Percentiles rank a stretch among this genome's conserved stretches.
phyloP scores from a whole-genome alignment of 2,888 invertebrate species.

The Creontiades dilutus region DNA sequence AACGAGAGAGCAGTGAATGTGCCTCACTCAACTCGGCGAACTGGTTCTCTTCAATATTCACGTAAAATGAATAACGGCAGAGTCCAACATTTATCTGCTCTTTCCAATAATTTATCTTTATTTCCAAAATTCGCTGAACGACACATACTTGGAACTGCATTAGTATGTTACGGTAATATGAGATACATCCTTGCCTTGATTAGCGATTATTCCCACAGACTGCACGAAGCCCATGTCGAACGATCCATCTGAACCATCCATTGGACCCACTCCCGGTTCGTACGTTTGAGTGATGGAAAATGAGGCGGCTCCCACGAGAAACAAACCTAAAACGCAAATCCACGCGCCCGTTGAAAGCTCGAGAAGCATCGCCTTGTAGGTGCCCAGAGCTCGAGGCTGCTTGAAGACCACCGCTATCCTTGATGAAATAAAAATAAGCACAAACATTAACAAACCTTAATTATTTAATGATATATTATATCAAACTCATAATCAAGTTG shows the following conservation, averaged over 20 bases:
- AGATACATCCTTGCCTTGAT: slow-evolving; percentile 37
- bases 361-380: slow-evolving; percentile 73
- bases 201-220: slow-evolving; percentile 44
- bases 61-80: too few species aligned
- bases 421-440: neutral
- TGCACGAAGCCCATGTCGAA: slow-evolving; percentile 30
- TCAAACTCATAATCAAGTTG: too few species aligned
- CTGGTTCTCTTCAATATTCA: too few species aligned
- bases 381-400: slow-evolving; percentile 80
- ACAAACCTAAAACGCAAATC: slow-evolving; percentile 40
- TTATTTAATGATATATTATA: too few species aligned
- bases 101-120: too few species aligned
- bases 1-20: too few species aligned
- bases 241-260: neutral
- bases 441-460: neutral
- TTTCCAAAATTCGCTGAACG: too few species aligned
- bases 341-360: slow-evolving; percentile 72
- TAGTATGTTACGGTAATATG: too few species aligned
- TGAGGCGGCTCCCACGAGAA: slow-evolving; percentile 66
- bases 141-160: too few species aligned
- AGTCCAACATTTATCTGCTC: too few species aligned
- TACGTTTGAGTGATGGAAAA: slow-evolving; percentile 46
- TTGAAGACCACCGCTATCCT: slow-evolving; percentile 82
- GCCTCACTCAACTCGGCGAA: too few species aligned
- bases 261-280: neutral